Evolutionary conservation across 2,797 vertebrate genomes (phyloP).

Genomic region (Okamejei kenojei): DNA sequence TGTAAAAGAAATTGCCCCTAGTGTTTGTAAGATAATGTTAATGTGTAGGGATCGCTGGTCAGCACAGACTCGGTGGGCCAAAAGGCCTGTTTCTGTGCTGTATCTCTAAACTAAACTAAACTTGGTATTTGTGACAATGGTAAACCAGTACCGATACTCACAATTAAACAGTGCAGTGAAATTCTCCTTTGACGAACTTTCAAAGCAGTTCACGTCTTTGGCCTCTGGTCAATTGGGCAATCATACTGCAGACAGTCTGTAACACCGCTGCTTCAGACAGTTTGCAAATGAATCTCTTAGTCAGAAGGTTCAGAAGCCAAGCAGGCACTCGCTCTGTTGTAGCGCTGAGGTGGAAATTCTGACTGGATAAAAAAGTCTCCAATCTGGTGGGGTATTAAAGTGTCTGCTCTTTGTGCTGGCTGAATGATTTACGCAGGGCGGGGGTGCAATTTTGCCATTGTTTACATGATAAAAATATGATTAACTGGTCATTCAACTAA

Average conservation of each 20-base stretch:
- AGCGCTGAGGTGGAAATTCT: not conserved
- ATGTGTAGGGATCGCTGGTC: too few species aligned
- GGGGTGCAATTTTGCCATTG: too few species aligned
- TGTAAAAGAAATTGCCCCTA: too few species aligned
- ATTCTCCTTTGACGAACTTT: not conserved
- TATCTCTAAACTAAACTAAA: too few species aligned
- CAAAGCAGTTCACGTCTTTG: not conserved
- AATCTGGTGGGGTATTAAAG: not conserved
- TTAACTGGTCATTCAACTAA: not conserved
- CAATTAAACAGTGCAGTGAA: not conserved
- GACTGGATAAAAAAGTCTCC: not conserved
- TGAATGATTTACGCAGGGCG: too few species aligned
- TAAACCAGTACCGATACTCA: too few species aligned
- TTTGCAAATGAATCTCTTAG: not conserved
- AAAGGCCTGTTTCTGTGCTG: too few species aligned
- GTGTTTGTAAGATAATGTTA: too few species aligned
- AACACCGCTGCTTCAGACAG: not conserved
- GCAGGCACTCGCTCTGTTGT: not conserved
- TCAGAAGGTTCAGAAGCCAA: not conserved
- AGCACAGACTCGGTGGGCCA: too few species aligned
- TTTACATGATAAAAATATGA: not conserved
- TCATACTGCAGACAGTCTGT: not conserved
- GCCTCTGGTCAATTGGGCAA: not conserved
- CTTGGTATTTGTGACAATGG: too few species aligned
- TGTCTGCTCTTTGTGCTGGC: not conserved